Evolutionary conservation across 1,140 invertebrate genomes (phyloP).

Genomic region (Aphelenchoides besseyi): DNA sequence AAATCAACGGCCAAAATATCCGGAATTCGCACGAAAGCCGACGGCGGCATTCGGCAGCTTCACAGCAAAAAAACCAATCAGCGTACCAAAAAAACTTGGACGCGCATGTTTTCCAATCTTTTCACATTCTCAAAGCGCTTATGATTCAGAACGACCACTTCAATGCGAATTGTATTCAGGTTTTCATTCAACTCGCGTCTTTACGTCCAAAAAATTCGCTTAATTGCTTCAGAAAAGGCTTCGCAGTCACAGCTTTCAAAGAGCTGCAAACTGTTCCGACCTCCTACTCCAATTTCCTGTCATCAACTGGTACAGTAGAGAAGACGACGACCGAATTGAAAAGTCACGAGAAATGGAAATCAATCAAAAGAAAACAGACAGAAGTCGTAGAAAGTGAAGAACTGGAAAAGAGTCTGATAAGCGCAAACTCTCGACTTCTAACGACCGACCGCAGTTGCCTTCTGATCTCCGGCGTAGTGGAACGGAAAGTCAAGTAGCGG

Average conservation of each 20-base stretch:
- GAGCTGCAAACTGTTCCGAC: not conserved
- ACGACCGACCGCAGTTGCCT: not conserved
- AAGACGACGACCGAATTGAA: not conserved
- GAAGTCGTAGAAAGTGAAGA: not conserved
- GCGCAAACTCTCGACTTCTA: not conserved
- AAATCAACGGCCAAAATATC: not conserved
- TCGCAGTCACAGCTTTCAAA: not conserved
- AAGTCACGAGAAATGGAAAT: not conserved
- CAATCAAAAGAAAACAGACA: not conserved
- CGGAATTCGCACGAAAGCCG: not conserved
- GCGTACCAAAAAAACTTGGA: not conserved
- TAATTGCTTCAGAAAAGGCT: not conserved
- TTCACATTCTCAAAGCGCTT: not conserved
- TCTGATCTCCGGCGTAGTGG: too few relatives aligned
- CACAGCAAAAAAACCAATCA: not conserved
- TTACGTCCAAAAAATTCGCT: too few relatives aligned
- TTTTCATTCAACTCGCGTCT: too few relatives aligned
- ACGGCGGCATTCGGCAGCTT: not conserved
- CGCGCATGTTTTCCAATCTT: not conserved
- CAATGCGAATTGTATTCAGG: too few relatives aligned
- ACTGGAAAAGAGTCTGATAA: constrained; percentile 2
- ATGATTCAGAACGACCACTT: too few relatives aligned
- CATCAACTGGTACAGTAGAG: too few relatives aligned
- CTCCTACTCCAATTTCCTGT: too few relatives aligned
- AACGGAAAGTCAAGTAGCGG: not conserved